Conservation (phyloP, 2,888 invertebrate genomes). For the Pterobdella sp. region DNA sequence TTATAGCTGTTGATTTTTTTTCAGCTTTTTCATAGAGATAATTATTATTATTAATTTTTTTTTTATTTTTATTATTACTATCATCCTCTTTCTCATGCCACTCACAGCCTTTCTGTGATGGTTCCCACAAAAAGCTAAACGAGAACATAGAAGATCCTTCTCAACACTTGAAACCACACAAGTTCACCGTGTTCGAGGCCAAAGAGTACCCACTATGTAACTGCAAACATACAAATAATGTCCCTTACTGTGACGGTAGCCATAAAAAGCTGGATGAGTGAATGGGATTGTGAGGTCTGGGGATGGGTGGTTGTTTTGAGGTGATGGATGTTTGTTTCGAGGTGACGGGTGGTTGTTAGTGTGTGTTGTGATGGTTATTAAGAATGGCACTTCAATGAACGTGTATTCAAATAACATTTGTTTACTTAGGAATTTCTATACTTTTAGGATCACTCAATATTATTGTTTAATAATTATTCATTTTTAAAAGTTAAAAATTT, state of each 20-base stretch:
- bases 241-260: constrained; percentile 93
- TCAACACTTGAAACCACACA: constrained; percentile 62
- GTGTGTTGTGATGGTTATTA: no score
- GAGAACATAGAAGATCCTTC: constrained; percentile 60
- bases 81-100: no score
- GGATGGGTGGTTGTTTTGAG: neutral
- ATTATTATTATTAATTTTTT: neutral
- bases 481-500: no score
- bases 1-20: neutral
- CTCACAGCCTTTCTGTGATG: constrained; percentile 82
- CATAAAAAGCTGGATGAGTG: constrained; percentile 55
- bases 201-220: constrained; percentile 92
- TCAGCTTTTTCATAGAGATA: neutral
- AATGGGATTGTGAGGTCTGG: neutral
- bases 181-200: constrained; percentile 73
- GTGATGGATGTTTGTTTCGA: neutral
- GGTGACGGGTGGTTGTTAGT: neutral
- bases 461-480: no score
- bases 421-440: no score
- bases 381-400: no score
- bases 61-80: no score
- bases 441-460: no score
- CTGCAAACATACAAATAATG: constrained; percentile 84
- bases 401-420: no score
- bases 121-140: constrained; percentile 67